Evolutionary conservation across 2,113 vertebrate species (phyloP), one percentile per base, ranked within the genome.

Genomic region (Raja brachyura): DNA sequence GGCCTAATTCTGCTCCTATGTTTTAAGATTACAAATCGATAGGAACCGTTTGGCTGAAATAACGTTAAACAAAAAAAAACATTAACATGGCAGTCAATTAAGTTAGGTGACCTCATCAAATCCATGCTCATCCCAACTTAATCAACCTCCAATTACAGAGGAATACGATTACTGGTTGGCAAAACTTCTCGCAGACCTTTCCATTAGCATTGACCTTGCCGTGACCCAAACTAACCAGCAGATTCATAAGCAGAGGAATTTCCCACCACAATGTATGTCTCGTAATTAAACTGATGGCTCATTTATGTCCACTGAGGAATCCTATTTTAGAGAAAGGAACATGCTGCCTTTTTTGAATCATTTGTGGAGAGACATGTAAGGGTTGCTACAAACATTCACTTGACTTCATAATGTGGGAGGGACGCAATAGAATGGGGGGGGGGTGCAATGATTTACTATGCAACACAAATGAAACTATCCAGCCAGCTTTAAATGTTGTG

Each of bases 381-480:
- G 90, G 90, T 54, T 92, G 68, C 90, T 92, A 74, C 48, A 68
- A 95, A 96, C 96, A 96, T 95, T 96, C 95, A 93, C 94, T 94
- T 95, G 94, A 96, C 22, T 95, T 96, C 95, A 95, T 96, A 94
- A 94, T 94, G 95, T 96, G 95, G 70, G 70, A 18, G 18, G 18
- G 70, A 16, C 22, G 70, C 16, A 20, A 3, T 73, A 73, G 18
- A 73, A 73, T 73, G 70, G 70, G 70, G 68, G 16, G 68, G 95
- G 83, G 95, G 93, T 96, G 96, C 97, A 63, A 88, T 97, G 95
- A 96, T 97, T 98, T 97, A 97, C 97, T 98, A 97, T 98, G 97
- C 97, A 98, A 98, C 97, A 97, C 96, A 97, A 96, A 96, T 96
- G 95, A 95, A 95, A 96, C 95, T 94, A 96, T 94, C 96, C 96